Evolutionary conservation across 1,140 invertebrate species (phyloP).

Genomic region (Drosophila lacertosa): DNA sequence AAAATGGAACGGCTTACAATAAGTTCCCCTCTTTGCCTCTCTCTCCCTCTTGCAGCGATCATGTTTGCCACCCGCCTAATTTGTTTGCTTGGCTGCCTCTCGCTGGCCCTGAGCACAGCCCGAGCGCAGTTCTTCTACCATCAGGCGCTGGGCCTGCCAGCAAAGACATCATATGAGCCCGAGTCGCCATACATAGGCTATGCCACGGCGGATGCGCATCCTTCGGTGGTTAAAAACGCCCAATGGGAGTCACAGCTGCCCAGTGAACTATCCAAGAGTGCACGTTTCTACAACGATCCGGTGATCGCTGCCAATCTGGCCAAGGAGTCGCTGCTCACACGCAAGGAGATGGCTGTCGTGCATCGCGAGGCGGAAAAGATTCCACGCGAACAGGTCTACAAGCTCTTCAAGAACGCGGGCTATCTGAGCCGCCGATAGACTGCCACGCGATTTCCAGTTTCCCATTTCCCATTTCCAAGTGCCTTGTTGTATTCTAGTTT

Average conservation of each 20-base stretch:
- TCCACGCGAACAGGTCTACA: conserved; percentile 89
- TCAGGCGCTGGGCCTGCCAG: conserved; percentile 49
- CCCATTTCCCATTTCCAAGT: conserved; percentile 31
- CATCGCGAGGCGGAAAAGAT: conserved; percentile 92
- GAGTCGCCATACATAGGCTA: conserved; percentile 61
- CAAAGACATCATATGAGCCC: conserved; percentile 37
- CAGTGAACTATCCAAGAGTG: conserved; percentile 86
- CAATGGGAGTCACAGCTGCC: conserved; percentile 86
- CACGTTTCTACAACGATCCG: conserved; percentile 90
- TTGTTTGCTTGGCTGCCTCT: conserved; percentile 39
- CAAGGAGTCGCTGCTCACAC: conserved; percentile 89
- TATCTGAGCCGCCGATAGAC: conserved; percentile 84
- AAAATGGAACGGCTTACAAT: conserved; percentile 45
- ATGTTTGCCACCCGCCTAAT: conserved; percentile 62
- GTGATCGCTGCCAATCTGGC: conserved; percentile 88
- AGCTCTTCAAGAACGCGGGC: conserved; percentile 89
- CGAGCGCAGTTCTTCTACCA: conserved; percentile 73
- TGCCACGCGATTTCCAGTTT: not conserved
- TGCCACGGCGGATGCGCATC: conserved; percentile 85
- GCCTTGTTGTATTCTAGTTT: conserved; percentile 73
- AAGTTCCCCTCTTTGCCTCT: conserved; percentile 21
- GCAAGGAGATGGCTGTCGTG: conserved; percentile 90
- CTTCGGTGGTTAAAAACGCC: conserved; percentile 86
- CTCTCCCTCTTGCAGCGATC: conserved; percentile 31
- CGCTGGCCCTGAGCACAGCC: conserved; percentile 27